phyloP scores from a whole-genome alignment of 2,113 vertebrate genomes.

The Cavia porcellus region DNA sequence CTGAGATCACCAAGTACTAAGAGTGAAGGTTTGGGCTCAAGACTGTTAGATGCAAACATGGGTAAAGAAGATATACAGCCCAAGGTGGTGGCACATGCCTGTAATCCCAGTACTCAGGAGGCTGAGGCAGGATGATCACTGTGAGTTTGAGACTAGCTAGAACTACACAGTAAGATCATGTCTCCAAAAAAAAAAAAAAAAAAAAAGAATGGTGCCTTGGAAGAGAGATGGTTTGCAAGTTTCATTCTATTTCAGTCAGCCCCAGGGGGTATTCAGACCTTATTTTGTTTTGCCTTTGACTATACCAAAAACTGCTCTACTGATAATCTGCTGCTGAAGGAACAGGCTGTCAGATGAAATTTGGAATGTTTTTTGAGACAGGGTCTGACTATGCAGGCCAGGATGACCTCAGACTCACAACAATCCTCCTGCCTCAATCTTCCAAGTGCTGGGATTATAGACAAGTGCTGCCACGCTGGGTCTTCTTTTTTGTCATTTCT shows the following conservation, averaged over 20 bases:
- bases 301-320: neutral
- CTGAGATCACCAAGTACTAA: neutral
- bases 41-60: neutral
- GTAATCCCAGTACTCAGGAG: neutral
- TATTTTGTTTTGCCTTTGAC: neutral
- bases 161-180: neutral
- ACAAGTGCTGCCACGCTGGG: neutral
- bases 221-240: neutral
- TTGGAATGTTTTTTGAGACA: neutral
- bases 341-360: neutral
- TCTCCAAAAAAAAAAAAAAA: neutral
- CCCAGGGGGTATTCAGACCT: no score
- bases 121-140: neutral
- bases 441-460: neutral
- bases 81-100: neutral
- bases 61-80: neutral
- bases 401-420: neutral
- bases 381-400: neutral
- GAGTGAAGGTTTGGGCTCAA: neutral
- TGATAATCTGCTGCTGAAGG: neutral
- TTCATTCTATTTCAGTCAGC: no score
- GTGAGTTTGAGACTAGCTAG: neutral
- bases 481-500: neutral
- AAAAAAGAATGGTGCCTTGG: neutral
- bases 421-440: neutral